Conservation (phyloP, 2,888 invertebrate species). For the Dusona sp. region DNA sequence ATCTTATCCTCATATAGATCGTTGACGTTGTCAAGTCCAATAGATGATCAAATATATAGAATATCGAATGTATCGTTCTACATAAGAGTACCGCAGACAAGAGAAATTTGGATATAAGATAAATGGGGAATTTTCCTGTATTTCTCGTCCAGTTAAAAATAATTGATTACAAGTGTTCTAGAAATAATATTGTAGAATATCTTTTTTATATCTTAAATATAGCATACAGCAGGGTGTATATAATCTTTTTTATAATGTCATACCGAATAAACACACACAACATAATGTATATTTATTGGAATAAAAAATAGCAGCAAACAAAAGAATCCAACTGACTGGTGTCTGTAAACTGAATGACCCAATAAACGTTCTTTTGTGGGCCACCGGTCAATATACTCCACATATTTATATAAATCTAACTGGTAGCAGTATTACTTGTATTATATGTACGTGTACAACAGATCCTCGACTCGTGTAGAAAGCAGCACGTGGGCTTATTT, state of each 20-base stretch:
- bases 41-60: conserved; percentile 14
- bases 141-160: neutral
- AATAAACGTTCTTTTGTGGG: neutral
- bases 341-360: neutral
- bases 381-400: neutral
- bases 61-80: conserved; percentile 24
- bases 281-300: too few species aligned
- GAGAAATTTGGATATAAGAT: conserved; percentile 12
- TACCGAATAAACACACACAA: too few species aligned
- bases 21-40: conserved; percentile 31
- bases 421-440: neutral
- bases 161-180: neutral
- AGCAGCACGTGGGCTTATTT: conserved; percentile 56
- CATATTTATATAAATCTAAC: neutral
- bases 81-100: neutral
- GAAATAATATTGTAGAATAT: neutral
- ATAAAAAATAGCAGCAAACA: neutral
- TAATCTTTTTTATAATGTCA: too few species aligned
- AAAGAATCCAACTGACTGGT: neutral
- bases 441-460: neutral
- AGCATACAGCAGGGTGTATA: too few species aligned
- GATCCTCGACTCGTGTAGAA: conserved; percentile 45
- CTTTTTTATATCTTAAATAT: too few species aligned
- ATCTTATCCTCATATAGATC: conserved; percentile 1
- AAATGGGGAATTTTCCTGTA: neutral